Percentiles rank a stretch among this genome's conserved stretches.
Evolutionary conservation across 2,797 vertebrate genomes (phyloP).

Genomic region (Gallinago stenura): DNA sequence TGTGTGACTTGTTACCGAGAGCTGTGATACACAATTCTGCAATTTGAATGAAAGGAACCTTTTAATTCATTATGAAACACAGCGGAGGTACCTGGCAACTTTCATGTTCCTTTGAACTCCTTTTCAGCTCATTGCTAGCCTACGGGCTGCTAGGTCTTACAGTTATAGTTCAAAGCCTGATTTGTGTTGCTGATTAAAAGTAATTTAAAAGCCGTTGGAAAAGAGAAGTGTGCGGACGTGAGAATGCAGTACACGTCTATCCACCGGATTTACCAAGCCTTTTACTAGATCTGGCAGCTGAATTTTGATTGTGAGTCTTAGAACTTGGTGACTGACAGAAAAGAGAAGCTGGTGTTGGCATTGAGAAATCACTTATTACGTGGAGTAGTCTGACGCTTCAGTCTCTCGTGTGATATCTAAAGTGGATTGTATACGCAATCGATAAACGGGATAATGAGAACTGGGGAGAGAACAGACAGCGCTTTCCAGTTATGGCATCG

Average conservation of each 20-base stretch:
- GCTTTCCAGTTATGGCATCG: neutral
- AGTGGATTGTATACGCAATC: neutral
- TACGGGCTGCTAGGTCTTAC: neutral
- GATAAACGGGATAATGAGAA: neutral
- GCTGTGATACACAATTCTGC: neutral
- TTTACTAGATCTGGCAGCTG: neutral
- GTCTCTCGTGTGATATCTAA: neutral
- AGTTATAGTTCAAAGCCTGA: neutral
- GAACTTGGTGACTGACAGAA: neutral
- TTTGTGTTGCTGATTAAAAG: constrained; percentile 5
- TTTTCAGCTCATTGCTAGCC: neutral
- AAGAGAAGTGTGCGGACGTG: neutral
- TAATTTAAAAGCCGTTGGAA: neutral
- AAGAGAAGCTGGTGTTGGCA: neutral
- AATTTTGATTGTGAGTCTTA: neutral
- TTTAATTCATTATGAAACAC: neutral
- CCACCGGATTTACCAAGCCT: neutral
- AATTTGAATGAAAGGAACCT: neutral
- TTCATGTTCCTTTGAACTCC: constrained; percentile 16
- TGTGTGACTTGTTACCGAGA: neutral
- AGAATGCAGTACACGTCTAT: neutral
- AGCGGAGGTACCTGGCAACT: neutral
- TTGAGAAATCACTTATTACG: neutral
- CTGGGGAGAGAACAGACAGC: neutral
- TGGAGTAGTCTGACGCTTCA: neutral